Base-by-base conservation (phyloP, 2,797 vertebrate genomes). In the Eospalax fontanierii region DNA sequence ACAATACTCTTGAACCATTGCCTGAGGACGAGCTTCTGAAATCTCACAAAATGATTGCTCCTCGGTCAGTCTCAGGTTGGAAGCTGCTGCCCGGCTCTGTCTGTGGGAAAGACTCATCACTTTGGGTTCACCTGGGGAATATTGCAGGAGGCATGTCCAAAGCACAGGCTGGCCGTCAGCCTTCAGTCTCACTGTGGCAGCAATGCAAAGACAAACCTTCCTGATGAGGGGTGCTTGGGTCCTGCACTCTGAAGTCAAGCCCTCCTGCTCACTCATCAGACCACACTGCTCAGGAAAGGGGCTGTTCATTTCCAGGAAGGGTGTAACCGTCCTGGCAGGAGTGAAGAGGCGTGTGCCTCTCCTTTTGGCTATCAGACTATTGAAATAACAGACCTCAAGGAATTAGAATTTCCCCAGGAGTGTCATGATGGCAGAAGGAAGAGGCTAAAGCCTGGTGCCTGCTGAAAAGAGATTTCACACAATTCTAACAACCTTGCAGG, bases 41-140 rank as follows among this genome's bases (percentile, higher is more conserved):
- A 33, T 33, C 12, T 2, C 35, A 3, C 0, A 0, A 21, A 46
- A 68, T 33, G 65, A 66, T 4, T n/a, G 59, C 1, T 40, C 78
- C 35, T 0, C n/a, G 14, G 46, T n/a, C 21, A 43, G 30, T 59
- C 68, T 43, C 61, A 22, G 16, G 2, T 33, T 43, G 18, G 59
- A 50, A 76, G 33, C 50, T 10, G 6, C 61, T 28, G 28, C 10
- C 3, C 14, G n/a, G 50, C 30, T 46, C 21, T 46, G 38, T 65
- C 54, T 61, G 15, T 46, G 38, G 63, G 73, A 54, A 76, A 76
- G 59, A 30, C 12, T 50, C 4, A 18, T 65, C 14, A 26, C 14
- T 63, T n/a, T 57, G 50, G 50, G 4, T 57, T 50, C 76, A 24
- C n/a, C 33, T 74, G 68, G 28, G 22, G 84, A 63, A 10, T 75